Conservation (phyloP, 2,888 invertebrate genomes). For the Hoplodrina blanda region DNA sequence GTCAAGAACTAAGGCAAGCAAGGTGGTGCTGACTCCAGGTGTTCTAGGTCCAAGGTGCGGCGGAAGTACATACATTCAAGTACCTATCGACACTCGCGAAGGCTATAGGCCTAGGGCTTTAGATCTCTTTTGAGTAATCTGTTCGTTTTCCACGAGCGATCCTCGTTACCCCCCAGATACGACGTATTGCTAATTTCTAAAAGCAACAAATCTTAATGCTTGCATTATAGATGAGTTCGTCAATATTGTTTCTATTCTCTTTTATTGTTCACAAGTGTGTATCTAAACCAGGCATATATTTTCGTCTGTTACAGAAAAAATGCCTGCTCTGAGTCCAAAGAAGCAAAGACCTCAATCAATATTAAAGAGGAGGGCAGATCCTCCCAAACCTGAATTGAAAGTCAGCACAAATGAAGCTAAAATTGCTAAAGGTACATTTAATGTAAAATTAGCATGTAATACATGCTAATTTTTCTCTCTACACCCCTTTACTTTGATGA, state of each 20-base stretch:
- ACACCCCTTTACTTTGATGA: no score
- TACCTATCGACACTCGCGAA: background rate
- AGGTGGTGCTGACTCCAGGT: background rate
- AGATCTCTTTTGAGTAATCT: no score
- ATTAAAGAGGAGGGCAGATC: slow-evolving; percentile 20
- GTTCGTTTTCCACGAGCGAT: no score
- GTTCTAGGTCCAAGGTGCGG: background rate
- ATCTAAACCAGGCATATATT: slow-evolving; percentile 12
- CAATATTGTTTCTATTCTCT: background rate
- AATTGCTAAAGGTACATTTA: slow-evolving; percentile 38
- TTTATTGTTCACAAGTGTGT: background rate
- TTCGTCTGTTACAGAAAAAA: slow-evolving; percentile 53
- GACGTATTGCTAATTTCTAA: background rate
- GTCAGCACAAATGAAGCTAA: slow-evolving; percentile 17
- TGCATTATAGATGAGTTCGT: background rate
- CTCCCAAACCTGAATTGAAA: slow-evolving; percentile 25
- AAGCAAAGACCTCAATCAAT: slow-evolving; percentile 33
- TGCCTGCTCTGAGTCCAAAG: slow-evolving; percentile 13
- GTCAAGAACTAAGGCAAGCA: background rate
- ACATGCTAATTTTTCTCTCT: background rate
- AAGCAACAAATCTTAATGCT: background rate
- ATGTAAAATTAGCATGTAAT: no score
- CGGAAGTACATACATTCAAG: background rate
- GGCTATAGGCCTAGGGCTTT: background rate
- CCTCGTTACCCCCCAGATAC: no score